Evolutionary conservation across 2,113 vertebrate species (phyloP).

Genomic region (Mastomys coucha): DNA sequence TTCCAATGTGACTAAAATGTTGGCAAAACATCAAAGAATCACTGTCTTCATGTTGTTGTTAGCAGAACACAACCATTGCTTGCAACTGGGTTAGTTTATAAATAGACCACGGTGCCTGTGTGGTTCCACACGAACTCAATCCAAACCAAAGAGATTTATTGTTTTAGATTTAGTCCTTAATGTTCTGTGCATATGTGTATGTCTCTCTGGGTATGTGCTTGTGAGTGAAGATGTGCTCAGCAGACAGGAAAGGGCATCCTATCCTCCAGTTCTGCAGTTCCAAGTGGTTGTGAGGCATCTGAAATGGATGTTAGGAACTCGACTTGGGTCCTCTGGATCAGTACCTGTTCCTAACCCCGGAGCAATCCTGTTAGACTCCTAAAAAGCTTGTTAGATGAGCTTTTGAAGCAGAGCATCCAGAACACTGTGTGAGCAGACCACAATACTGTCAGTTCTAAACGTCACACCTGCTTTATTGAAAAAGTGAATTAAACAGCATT

Average conservation of each 20-base stretch:
- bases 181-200: neutral
- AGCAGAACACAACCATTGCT: neutral
- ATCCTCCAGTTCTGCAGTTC: too few relatives aligned
- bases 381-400: neutral
- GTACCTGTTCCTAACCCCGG: neutral
- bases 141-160: constrained; percentile 2
- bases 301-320: neutral
- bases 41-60: neutral
- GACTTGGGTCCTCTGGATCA: neutral
- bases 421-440: constrained; percentile 13
- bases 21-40: constrained; percentile 58
- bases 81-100: constrained; percentile 29
- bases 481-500: neutral
- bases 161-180: neutral
- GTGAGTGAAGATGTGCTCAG: neutral
- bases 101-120: neutral
- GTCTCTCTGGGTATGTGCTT: neutral
- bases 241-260: neutral
- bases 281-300: too few relatives aligned
- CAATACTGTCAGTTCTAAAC: constrained; percentile 4
- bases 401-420: neutral
- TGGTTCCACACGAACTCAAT: constrained; percentile 43
- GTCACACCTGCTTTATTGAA: constrained; percentile 11
- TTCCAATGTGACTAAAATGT: constrained; percentile 22
- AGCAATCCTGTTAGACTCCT: neutral